Evolutionary conservation across 2,888 invertebrate genomes (phyloP).

Genomic region (Magallana nippona): DNA sequence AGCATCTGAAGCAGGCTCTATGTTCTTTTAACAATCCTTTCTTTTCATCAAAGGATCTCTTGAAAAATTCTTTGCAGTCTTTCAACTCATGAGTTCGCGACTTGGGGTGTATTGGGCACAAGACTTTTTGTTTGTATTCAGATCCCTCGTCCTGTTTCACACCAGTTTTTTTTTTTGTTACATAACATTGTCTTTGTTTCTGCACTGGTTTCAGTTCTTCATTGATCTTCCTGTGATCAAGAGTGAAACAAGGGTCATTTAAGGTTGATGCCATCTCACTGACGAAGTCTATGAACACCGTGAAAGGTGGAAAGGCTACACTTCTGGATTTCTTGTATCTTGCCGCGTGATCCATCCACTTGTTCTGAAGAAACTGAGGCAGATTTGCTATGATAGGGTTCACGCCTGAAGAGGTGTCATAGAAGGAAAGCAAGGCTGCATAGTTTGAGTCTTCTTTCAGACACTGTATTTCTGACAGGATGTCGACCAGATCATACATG

Average conservation of each 20-base stretch:
- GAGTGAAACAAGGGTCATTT: slow-evolving; percentile 5
- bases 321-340: slow-evolving; percentile 6
- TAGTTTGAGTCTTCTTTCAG: slow-evolving; percentile 1
- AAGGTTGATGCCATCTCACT: slow-evolving; percentile 13
- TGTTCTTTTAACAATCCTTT: neutral
- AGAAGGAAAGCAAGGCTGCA: slow-evolving; percentile 4
- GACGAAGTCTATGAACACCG: neutral
- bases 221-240: neutral
- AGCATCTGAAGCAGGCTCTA: slow-evolving; percentile 17
- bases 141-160: neutral
- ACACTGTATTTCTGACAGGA: slow-evolving; percentile 17
- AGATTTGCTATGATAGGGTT: slow-evolving; percentile 28
- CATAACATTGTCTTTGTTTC: slow-evolving; percentile 2
- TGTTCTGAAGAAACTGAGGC: neutral
- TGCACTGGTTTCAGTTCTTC: neutral
- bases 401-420: slow-evolving; percentile 4
- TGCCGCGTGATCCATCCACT: slow-evolving; percentile 28
- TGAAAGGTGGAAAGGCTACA: slow-evolving; percentile 28
- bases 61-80: slow-evolving; percentile 14
- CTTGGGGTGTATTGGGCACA: slow-evolving; percentile 6
- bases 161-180: neutral
- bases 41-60: slow-evolving; percentile 5
- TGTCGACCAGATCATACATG: slow-evolving; percentile 12
- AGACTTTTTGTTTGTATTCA: neutral
- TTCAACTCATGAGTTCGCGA: neutral